Evolutionary conservation across 2,888 invertebrate species (phyloP).

Genomic region (Lithophane semibrunnea): DNA sequence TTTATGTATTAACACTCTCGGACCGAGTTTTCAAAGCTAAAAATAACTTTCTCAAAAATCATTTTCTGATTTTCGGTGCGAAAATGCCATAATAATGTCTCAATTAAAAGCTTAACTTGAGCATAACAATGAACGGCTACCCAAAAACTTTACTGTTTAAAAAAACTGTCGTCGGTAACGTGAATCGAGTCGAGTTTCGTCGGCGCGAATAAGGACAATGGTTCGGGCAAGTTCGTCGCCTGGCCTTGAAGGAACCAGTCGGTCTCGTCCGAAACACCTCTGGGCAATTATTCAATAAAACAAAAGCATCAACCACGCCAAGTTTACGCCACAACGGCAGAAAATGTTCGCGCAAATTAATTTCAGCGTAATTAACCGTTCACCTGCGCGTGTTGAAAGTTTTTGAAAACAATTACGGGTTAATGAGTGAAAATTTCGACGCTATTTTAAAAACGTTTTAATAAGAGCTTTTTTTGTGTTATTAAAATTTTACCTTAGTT

Average conservation of each 20-base stretch:
- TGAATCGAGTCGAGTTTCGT: slow-evolving; percentile 71
- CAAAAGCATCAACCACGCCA: slow-evolving; percentile 86
- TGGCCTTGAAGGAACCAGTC: slow-evolving; percentile 90
- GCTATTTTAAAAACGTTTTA: slow-evolving; percentile 30
- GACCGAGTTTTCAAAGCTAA: slow-evolving; percentile 31
- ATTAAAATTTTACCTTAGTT: not conserved
- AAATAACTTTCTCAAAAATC: slow-evolving; percentile 13
- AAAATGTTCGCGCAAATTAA: slow-evolving; percentile 82
- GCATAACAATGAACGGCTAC: slow-evolving; percentile 63
- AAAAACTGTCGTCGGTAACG: slow-evolving; percentile 64
- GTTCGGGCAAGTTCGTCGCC: slow-evolving; percentile 87
- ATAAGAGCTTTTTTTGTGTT: not conserved
- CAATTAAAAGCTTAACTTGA: slow-evolving; percentile 56
- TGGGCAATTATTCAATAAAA: slow-evolving; percentile 90
- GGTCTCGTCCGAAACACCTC: slow-evolving; percentile 89
- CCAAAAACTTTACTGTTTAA: slow-evolving; percentile 51
- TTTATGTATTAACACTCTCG: slow-evolving; percentile 62
- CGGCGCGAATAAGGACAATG: slow-evolving; percentile 79
- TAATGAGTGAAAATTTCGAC: slow-evolving; percentile 50
- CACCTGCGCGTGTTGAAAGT: slow-evolving; percentile 62
- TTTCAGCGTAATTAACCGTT: slow-evolving; percentile 77
- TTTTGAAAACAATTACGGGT: slow-evolving; percentile 46
- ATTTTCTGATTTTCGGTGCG: slow-evolving; percentile 14
- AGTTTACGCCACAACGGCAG: slow-evolving; percentile 84
- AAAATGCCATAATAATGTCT: slow-evolving; percentile 57